A percentile compares a stretch with the other conserved stretches of the same genome.
phyloP scores from a whole-genome alignment of 2,888 invertebrate genomes.

The Drosophila incognita region DNA sequence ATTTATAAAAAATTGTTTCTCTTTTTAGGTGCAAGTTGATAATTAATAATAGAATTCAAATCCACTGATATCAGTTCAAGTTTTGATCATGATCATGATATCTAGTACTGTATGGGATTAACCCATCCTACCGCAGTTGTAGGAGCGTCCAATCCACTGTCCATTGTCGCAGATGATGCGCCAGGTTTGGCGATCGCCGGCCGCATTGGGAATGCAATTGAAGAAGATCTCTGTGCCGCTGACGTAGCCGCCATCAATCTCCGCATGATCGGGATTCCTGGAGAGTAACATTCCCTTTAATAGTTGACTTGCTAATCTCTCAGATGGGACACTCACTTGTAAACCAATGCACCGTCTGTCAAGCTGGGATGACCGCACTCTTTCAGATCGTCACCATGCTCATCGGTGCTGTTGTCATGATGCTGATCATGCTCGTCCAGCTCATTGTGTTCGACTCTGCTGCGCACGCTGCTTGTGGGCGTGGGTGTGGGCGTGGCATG shows the following conservation, averaged over 20 bases:
- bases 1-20: neutral
- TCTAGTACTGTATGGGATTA: neutral
- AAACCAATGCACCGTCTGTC: constrained; percentile 91
- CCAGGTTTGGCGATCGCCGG: constrained; percentile 94
- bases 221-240: constrained; percentile 94
- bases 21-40: neutral
- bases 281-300: neutral
- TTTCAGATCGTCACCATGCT: constrained; percentile 72
- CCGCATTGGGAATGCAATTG: constrained; percentile 92
- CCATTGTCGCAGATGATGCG: constrained; percentile 94
- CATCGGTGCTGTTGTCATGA: constrained; percentile 73
- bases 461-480: constrained; percentile 24
- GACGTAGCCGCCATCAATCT: constrained; percentile 89
- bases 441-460: constrained; percentile 67
- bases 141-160: constrained; percentile 92
- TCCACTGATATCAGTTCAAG: neutral
- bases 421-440: constrained; percentile 64
- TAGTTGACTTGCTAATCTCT: neutral
- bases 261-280: constrained; percentile 89
- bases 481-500: constrained; percentile 51
- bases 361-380: constrained; percentile 86
- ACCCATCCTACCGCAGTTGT: constrained; percentile 89
- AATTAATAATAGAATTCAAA: neutral
- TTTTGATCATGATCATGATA: neutral
- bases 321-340: constrained; percentile 83